Percentiles rank a stretch among this genome's conserved stretches.
phyloP scores from a whole-genome alignment of 2,113 vertebrate species.

The Saccopteryx leptura region DNA sequence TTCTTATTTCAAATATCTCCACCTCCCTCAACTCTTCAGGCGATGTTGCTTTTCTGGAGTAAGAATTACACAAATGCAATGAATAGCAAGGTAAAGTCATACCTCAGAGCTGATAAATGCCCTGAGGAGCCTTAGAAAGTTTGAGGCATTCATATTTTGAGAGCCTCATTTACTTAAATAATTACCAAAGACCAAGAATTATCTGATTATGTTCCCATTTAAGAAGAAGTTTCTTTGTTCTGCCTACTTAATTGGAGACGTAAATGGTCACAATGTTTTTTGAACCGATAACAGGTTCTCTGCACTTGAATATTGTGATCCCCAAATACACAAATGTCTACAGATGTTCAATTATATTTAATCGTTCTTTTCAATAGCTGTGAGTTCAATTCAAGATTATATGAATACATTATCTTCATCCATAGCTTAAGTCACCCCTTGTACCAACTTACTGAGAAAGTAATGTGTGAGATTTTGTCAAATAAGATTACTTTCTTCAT shows the following conservation, averaged over 20 bases:
- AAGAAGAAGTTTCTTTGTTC: neutral
- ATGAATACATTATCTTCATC: neutral
- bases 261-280: slow-evolving; percentile 7
- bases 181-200: slow-evolving; percentile 15
- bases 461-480: slow-evolving; percentile 47
- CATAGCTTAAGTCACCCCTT: neutral
- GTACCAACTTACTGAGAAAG: neutral
- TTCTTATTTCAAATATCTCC: slow-evolving; percentile 28
- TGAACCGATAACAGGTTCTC: neutral
- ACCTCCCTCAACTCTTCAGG: neutral
- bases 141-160: slow-evolving; percentile 35
- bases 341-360: slow-evolving; percentile 48
- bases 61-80: slow-evolving; percentile 17
- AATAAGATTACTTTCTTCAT: slow-evolving; percentile 14
- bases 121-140: neutral
- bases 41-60: neutral
- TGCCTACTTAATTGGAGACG: neutral
- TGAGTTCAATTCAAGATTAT: slow-evolving; percentile 18
- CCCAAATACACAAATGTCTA: slow-evolving; percentile 2
- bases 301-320: neutral
- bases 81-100: slow-evolving; percentile 38
- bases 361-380: slow-evolving; percentile 14
- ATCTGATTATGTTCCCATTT: neutral
- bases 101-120: neutral
- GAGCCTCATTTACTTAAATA: slow-evolving; percentile 9